Evolutionary conservation across 1,140 invertebrate genomes (phyloP), one percentile per base, ranked within the genome.

Genomic region (Drosophila orosa): DNA sequence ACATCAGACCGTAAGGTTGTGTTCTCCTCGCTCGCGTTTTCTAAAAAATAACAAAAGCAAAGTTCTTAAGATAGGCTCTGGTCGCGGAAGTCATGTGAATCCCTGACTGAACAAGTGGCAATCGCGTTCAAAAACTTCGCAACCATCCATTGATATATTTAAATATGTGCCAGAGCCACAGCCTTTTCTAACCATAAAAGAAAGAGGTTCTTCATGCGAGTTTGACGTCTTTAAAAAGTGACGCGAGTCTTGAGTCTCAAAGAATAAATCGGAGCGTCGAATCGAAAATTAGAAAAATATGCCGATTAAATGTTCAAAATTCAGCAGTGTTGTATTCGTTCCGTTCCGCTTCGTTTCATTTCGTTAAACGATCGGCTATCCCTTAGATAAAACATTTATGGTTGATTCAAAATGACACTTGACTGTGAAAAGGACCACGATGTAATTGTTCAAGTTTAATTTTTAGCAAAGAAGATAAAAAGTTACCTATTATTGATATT

Each of bases 361-460:
- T 72, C 56, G 50, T 61, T 84, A 47, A 35, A 40, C 47, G 47
- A 76, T 76, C 59, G 29, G 56, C 33, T 57, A 42, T 47, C 27
- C 5, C 29, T 24, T 48, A 33, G 33, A 75, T 63, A 54, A 35
- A n/a, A 33, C 60, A 44, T 45, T 75, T 29, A 45, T 60, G 47
- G 48, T 69, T 79, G 62, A 68, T 39, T 85, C 50, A 35, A 54
- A 54, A 91, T 91, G 90, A 91, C 90, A 76, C 90, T 91, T 69
- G 90, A 91, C 73, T 91, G 90, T 91, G 90, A 91, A 77, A 72
- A 86, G 82, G 85, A 91, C 68, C 74, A 91, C 66, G 90, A 91
- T 91, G 90, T 91, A 91, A 91, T 91, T 91, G 69, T 72, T 66
- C 27, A 52, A 74, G 77, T 65, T 55, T 37, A 37, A 71, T 75